Base-by-base conservation (phyloP, 2,797 vertebrate species). In the Anguilla megastoma region DNA sequence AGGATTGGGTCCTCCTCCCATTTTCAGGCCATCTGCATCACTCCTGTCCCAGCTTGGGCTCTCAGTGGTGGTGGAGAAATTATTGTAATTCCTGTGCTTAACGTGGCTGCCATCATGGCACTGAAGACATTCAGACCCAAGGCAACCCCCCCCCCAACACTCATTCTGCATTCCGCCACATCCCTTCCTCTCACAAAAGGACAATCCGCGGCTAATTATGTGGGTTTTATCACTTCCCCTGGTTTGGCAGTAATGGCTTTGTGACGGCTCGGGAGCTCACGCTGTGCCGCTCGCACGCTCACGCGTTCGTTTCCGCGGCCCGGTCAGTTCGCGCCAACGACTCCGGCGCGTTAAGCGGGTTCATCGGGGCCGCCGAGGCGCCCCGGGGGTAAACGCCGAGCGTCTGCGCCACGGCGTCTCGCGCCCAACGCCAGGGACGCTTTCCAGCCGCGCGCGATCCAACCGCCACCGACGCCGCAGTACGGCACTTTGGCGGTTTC, bases 211-310 rank as follows among this genome's bases (percentile, higher is more conserved):
- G 79, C 79, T 82, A 82, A 82, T 82, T 50, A 50, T 82, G 9
- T 82, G 79, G 41, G n/a, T 82, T 82, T 82, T 82, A 48, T n/a
- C 18, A 10, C 21, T 82, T 82, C 79, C 18, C 41, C 45, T 50
- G 41, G 16, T 82, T 82, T 82, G 18, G 18, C 79, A 18, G 45
- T 82, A 48, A 82, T 50, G 45, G 41, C 27, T 82, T 79, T 45
- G 16, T 79, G 18, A 79, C 6, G 74, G 36, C 74, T 79, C 2
- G 7, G 18, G 14, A 79, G 74, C 74, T n/a, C 41, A 50, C 9
- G 41, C 79, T 50, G 45, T 10, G 45, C 3, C 41, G n/a, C 18
- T 82, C 8, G 79, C 41, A 21, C 4, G 45, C 14, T 50, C 50
- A 82, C 45, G 12, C 10, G 0, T 56, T 82, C 50, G 21, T n/a